Percentiles rank a stretch among this genome's conserved stretches.
Evolutionary conservation across 2,113 vertebrate species (phyloP).

Genomic region (Epinephelus cyanopodus): DNA sequence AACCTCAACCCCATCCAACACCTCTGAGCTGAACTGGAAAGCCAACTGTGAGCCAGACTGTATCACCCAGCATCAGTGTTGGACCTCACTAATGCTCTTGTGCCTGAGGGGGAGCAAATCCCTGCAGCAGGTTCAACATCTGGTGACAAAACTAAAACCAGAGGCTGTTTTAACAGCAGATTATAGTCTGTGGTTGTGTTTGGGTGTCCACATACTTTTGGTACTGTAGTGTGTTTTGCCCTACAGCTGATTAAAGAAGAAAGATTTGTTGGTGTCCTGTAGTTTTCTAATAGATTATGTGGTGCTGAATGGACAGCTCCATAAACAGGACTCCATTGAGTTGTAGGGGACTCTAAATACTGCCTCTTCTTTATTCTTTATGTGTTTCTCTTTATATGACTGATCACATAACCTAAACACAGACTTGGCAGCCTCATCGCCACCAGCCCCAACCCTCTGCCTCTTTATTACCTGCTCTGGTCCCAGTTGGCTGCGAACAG

Average conservation of each 20-base stretch:
- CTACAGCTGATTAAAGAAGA: neutral
- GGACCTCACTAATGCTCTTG: neutral
- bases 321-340: neutral
- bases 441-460: neutral
- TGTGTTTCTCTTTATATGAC: neutral
- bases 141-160: neutral
- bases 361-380: neutral
- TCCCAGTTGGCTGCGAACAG: conserved; percentile 99
- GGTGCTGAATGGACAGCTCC: conserved; percentile 76
- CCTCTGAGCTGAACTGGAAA: neutral
- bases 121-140: neutral
- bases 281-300: conserved; percentile 5
- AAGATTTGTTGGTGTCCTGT: neutral
- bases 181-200: too few species aligned
- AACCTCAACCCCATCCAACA: neutral
- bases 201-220: too few species aligned
- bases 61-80: neutral
- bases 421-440: neutral
- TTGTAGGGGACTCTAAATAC: neutral
- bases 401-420: neutral
- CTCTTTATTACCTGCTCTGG: conserved; percentile 93
- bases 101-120: neutral
- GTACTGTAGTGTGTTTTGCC: neutral
- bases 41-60: neutral
- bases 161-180: neutral